These are phyloP conservation scores for Plagiodera versicolora DNA, from an alignment of 2,888 invertebrate genomes.

Conservation along the genomic window DNA sequence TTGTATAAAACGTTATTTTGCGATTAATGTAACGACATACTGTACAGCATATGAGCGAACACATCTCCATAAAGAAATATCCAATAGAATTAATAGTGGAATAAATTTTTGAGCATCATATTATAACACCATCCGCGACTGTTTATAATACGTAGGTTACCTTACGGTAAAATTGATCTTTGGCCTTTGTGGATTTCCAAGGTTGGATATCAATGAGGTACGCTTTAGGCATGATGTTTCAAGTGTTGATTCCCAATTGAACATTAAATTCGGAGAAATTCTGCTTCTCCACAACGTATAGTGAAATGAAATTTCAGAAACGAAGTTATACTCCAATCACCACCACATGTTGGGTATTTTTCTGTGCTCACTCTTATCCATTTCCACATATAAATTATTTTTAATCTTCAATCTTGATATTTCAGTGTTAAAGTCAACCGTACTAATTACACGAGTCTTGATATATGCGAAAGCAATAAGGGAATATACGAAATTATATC, in stretches of 20 bases:
- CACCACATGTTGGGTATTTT: too few species aligned
- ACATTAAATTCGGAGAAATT: too few species aligned
- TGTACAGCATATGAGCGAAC: neutral
- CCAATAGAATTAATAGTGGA: neutral
- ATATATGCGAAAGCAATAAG: neutral
- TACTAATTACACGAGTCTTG: neutral
- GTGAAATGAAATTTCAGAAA: too few species aligned
- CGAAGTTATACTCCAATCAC: too few species aligned
- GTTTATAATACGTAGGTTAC: slow-evolving; percentile 15
- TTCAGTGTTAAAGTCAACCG: neutral
- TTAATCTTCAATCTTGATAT: neutral
- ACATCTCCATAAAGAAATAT: neutral
- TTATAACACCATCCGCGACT: slow-evolving; percentile 22
- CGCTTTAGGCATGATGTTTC: neutral
- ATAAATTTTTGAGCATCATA: slow-evolving; percentile 22
- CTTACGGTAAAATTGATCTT: slow-evolving; percentile 46
- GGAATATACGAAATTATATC: neutral
- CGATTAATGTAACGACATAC: too few species aligned
- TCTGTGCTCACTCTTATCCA: too few species aligned
- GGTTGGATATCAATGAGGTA: slow-evolving; percentile 34
- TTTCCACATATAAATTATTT: neutral
- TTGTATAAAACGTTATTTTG: too few species aligned
- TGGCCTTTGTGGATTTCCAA: slow-evolving; percentile 46
- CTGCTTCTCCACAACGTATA: too few species aligned
- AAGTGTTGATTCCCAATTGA: neutral